Conservation (phyloP, 2,113 vertebrate species). For the Periophthalmodon schlosseri region DNA sequence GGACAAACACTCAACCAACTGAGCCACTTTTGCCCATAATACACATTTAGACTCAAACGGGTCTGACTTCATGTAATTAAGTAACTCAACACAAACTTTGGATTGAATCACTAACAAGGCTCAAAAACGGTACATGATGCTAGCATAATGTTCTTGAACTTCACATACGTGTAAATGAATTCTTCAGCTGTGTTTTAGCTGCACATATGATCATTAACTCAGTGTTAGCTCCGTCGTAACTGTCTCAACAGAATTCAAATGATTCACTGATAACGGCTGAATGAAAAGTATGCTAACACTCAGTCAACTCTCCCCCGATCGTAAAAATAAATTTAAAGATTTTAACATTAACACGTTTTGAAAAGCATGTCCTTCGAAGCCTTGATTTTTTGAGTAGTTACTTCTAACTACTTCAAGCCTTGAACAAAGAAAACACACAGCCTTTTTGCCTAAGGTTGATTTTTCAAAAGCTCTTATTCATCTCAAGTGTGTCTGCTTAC, state of each 20-base stretch:
- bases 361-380: background rate
- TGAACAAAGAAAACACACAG: background rate
- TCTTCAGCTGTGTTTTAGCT: background rate
- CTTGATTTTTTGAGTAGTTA: background rate
- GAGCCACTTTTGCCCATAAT: too few relatives aligned
- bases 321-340: too few relatives aligned
- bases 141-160: background rate
- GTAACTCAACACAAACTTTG: too few relatives aligned
- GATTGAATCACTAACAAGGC: background rate
- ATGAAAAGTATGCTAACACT: background rate
- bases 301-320: background rate
- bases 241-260: background rate
- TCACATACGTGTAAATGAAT: background rate
- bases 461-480: background rate
- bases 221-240: background rate
- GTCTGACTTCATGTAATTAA: background rate
- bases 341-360: too few relatives aligned
- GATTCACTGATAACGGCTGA: background rate
- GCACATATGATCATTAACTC: conserved; percentile 2
- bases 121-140: background rate
- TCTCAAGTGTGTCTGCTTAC: conserved; percentile 62
- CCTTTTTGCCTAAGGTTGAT: background rate
- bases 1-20: too few relatives aligned
- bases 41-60: background rate
- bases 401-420: background rate